A percentile compares a stretch with the other conserved stretches of the same genome.
phyloP scores from a whole-genome alignment of 2,797 vertebrate genomes.

The Sebastes variabilis region DNA sequence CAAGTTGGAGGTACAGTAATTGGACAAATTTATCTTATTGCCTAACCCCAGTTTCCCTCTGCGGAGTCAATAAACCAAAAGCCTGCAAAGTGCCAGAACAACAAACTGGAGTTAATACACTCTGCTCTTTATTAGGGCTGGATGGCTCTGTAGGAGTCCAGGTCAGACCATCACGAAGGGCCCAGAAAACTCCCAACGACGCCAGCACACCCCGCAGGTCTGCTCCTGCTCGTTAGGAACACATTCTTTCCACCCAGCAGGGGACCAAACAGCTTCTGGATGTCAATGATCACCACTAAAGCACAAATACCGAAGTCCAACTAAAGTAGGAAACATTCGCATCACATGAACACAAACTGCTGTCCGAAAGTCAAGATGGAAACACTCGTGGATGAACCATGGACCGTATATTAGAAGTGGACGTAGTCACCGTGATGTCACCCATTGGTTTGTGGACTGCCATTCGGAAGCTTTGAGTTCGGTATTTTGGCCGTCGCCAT shows the following conservation, averaged over 20 bases:
- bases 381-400: background rate
- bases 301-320: background rate
- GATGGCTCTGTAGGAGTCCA: conserved; percentile 25
- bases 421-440: background rate
- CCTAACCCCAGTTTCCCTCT: conserved; percentile 24
- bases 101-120: conserved; percentile 24
- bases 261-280: conserved; percentile 14
- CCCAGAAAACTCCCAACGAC: background rate
- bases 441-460: background rate
- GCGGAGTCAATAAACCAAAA: conserved; percentile 52
- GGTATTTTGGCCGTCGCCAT: background rate
- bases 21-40: conserved; percentile 52
- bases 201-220: conserved; percentile 21
- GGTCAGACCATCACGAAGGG: conserved; percentile 16
- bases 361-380: background rate
- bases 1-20: conserved; percentile 15
- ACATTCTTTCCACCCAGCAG: background rate
- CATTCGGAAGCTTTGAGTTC: background rate
- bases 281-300: conserved; percentile 14
- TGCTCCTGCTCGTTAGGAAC: conserved; percentile 24
- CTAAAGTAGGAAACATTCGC: conserved; percentile 18
- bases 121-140: conserved; percentile 32
- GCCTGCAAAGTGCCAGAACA: conserved; percentile 23
- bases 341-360: background rate
- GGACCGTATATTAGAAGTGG: background rate